phyloP scores from a whole-genome alignment of 2,888 invertebrate species.

The Erebia epiphron region DNA sequence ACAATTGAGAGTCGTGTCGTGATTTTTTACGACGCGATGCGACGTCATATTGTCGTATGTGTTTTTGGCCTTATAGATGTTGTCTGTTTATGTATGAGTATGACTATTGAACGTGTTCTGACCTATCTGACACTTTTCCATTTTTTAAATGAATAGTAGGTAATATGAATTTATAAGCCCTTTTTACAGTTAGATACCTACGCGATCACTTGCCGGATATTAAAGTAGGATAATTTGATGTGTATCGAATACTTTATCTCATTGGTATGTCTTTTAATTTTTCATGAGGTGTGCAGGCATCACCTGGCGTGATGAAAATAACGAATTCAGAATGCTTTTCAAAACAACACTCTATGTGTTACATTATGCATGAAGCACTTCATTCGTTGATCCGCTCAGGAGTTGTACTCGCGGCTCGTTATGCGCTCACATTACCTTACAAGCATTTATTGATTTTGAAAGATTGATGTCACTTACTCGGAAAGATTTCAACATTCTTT shows the following conservation, averaged over 20 bases:
- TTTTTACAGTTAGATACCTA: neutral
- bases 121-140: too few species aligned
- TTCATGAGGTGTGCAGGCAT: constrained; percentile 75
- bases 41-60: too few species aligned
- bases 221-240: constrained; percentile 36
- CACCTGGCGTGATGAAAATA: constrained; percentile 81
- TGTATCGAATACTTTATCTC: constrained; percentile 47
- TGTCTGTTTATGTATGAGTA: too few species aligned
- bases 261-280: constrained; percentile 75
- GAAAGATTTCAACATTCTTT: constrained; percentile 31
- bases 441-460: constrained; percentile 80
- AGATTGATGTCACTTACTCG: constrained; percentile 68
- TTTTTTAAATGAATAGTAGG: too few species aligned
- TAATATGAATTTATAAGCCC: neutral
- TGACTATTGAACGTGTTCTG: too few species aligned
- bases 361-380: constrained; percentile 83
- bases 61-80: too few species aligned
- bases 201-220: constrained; percentile 5
- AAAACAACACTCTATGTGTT: constrained; percentile 81
- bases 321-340: constrained; percentile 81
- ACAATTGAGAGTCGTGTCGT: too few species aligned
- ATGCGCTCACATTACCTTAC: constrained; percentile 81
- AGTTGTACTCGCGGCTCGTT: constrained; percentile 81
- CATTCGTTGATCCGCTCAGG: constrained; percentile 82
- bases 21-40: too few species aligned